Conservation (phyloP, 2,113 vertebrate genomes). For the Talpa occidentalis region DNA sequence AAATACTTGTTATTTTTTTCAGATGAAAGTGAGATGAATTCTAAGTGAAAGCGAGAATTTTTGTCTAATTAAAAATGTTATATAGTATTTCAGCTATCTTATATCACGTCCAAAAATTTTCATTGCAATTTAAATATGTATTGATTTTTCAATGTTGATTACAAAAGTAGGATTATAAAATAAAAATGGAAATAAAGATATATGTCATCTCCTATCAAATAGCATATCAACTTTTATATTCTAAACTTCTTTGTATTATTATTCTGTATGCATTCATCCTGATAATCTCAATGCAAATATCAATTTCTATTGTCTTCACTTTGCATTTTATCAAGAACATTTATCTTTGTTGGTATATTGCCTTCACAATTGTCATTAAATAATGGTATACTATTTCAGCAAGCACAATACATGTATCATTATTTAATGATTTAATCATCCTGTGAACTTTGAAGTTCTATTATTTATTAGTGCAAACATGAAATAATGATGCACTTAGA, state of each 20-base stretch:
- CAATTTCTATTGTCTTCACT: constrained; percentile 23
- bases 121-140: constrained; percentile 42
- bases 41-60: background rate
- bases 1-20: constrained; percentile 28
- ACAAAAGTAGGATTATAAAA: constrained; percentile 48
- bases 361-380: background rate
- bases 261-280: background rate
- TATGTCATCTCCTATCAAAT: background rate
- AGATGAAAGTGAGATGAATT: constrained; percentile 41
- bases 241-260: background rate
- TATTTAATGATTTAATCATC: background rate
- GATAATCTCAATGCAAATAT: constrained; percentile 7
- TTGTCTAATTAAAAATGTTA: constrained; percentile 47
- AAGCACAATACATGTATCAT: background rate
- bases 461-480: background rate
- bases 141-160: constrained; percentile 42
- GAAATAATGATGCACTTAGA: background rate
- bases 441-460: background rate
- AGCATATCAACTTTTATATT: constrained; percentile 39
- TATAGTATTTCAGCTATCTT: background rate
- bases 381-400: background rate
- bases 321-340: constrained; percentile 11
- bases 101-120: constrained; percentile 20
- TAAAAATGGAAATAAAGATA: constrained; percentile 53
- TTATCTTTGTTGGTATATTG: background rate